Evolutionary conservation across 1,140 invertebrate species (phyloP).

Genomic region (Ostrea edulis): DNA sequence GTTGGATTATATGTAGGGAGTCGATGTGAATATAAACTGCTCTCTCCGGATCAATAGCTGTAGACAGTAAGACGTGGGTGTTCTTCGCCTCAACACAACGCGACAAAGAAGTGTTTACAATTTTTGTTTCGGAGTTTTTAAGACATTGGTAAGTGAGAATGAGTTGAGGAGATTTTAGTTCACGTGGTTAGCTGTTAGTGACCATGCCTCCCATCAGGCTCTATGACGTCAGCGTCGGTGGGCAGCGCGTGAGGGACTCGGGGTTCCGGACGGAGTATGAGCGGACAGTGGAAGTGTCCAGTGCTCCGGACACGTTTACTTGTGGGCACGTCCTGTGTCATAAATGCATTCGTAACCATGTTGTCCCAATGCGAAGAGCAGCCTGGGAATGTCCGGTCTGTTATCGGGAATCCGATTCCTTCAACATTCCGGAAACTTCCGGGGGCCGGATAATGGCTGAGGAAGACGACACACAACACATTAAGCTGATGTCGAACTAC

Average conservation of each 20-base stretch:
- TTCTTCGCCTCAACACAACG: not conserved
- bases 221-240: conserved; percentile 53
- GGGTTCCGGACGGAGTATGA: conserved; percentile 58
- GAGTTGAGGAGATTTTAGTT: not conserved
- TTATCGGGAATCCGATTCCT: conserved; percentile 54
- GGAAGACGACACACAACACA: conserved; percentile 61
- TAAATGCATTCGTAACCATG: conserved; percentile 69
- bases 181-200: not conserved
- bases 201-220: conserved; percentile 27
- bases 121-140: not conserved
- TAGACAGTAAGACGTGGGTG: not conserved
- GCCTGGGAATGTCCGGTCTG: conserved; percentile 66
- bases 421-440: conserved; percentile 45
- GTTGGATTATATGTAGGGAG: not conserved
- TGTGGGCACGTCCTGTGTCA: conserved; percentile 76
- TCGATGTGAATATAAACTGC: not conserved
- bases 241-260: conserved; percentile 32
- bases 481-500: conserved; percentile 72
- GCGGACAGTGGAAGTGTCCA: conserved; percentile 62
- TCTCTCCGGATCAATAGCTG: not conserved
- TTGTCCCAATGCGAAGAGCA: conserved; percentile 57
- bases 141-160: not conserved
- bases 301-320: conserved; percentile 74
- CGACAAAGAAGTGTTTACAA: not conserved
- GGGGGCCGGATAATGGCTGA: conserved; percentile 46